These are phyloP conservation scores for Rhyacichthys aspro DNA, from an alignment of 2,797 vertebrate species.

Conservation along the genomic window DNA sequence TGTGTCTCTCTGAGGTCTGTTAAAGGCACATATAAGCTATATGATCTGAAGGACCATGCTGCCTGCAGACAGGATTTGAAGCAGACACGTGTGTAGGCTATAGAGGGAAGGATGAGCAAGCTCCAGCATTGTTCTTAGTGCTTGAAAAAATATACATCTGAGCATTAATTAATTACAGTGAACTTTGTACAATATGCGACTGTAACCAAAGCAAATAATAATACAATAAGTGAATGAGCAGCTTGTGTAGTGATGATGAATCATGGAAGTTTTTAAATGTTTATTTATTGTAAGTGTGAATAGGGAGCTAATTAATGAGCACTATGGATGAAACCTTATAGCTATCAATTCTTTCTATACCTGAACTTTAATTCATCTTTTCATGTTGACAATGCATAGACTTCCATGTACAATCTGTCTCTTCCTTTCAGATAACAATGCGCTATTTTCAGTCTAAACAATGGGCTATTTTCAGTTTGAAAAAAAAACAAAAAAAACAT, in stretches of 20 bases:
- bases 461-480: not conserved
- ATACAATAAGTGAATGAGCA: not conserved
- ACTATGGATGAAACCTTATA: constrained; percentile 1
- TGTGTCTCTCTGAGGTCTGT: constrained; percentile 6
- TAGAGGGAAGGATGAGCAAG: too few relatives aligned
- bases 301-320: not conserved
- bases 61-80: not conserved
- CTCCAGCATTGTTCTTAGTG: too few relatives aligned
- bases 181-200: too few relatives aligned
- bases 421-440: not conserved
- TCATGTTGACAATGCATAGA: not conserved
- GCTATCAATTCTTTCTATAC: too few relatives aligned
- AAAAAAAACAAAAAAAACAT: not conserved
- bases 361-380: too few relatives aligned
- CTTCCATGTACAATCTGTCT: not conserved
- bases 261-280: not conserved
- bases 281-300: not conserved
- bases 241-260: not conserved
- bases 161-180: too few relatives aligned
- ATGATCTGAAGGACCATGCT: not conserved
- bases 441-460: not conserved
- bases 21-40: not conserved
- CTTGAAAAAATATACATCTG: too few relatives aligned
- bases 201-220: too few relatives aligned
- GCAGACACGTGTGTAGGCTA: too few relatives aligned